These are phyloP conservation scores for Microtus montanus DNA, from an alignment of 2,113 vertebrate genomes.

Conservation along the genomic window DNA sequence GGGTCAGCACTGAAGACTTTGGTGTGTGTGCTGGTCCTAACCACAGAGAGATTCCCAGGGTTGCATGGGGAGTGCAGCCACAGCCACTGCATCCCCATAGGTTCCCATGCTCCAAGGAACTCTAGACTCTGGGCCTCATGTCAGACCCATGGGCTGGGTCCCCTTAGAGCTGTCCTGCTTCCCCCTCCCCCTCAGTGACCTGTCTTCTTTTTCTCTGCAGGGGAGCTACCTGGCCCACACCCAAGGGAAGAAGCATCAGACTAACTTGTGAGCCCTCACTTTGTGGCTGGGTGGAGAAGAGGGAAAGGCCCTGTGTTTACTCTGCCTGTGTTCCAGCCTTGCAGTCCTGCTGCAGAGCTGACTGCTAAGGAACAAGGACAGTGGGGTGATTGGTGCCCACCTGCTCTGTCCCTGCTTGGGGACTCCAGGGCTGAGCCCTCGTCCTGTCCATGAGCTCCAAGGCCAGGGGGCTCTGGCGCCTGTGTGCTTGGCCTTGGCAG, in stretches of 20 bases:
- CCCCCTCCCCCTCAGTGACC: not conserved
- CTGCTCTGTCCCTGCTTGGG: not conserved
- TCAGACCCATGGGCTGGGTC: not conserved
- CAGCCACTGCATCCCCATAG: not conserved
- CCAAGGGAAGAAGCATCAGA: constrained; percentile 99
- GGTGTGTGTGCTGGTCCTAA: not conserved
- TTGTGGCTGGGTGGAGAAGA: not conserved
- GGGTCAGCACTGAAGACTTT: not conserved
- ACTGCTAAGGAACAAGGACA: not conserved
- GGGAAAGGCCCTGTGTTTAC: accelerated
- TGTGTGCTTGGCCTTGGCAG: constrained; percentile 30
- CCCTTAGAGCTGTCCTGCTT: not conserved
- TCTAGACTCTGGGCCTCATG: not conserved
- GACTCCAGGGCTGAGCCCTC: not conserved
- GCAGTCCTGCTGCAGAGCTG: too few species aligned
- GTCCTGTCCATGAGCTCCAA: not conserved
- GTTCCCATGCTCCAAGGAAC: not conserved
- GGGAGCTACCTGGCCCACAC: constrained; percentile 98
- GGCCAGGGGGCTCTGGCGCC: not conserved
- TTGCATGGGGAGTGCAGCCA: not conserved
- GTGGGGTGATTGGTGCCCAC: not conserved
- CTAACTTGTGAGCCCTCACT: constrained; percentile 93
- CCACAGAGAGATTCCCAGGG: too few species aligned
- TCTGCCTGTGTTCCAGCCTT: too few species aligned
- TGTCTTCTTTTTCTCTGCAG: constrained; percentile 78